Evolutionary conservation across 2,113 vertebrate genomes (phyloP).

Genomic region (Eurystomus gularis): DNA sequence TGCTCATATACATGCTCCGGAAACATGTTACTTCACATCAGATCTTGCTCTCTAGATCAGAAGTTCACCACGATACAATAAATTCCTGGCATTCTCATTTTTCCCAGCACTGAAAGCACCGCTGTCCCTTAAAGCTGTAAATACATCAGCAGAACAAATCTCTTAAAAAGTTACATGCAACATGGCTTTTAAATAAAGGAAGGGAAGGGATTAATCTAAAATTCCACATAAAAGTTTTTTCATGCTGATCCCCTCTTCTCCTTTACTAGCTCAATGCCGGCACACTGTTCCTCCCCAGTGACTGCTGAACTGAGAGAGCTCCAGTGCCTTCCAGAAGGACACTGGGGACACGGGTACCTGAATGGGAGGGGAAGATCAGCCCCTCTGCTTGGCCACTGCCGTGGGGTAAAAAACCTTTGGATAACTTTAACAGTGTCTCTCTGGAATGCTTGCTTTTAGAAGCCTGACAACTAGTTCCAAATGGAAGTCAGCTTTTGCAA

Average conservation of each 20-base stretch:
- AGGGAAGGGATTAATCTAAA: background rate
- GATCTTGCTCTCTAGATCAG: fast-evolving
- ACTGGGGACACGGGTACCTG: fast-evolving
- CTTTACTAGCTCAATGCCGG: fast-evolving
- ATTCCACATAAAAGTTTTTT: background rate
- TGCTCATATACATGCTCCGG: background rate
- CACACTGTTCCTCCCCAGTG: fast-evolving
- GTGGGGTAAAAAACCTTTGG: background rate
- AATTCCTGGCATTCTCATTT: background rate
- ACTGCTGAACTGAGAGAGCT: background rate
- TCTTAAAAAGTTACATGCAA: background rate
- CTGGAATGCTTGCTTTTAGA: background rate
- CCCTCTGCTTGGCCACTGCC: fast-evolving
- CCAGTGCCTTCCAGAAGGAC: background rate
- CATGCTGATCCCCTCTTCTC: background rate
- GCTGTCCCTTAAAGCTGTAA: background rate
- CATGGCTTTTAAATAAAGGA: background rate
- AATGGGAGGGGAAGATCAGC: background rate
- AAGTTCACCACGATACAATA: background rate
- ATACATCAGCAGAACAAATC: background rate
- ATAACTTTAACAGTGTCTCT: background rate
- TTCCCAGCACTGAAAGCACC: background rate
- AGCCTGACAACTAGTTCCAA: background rate
- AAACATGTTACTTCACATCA: background rate
- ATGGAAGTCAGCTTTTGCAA: background rate